Evolutionary conservation across 2,113 vertebrate genomes (phyloP).

Genomic region (Sander vitreus): DNA sequence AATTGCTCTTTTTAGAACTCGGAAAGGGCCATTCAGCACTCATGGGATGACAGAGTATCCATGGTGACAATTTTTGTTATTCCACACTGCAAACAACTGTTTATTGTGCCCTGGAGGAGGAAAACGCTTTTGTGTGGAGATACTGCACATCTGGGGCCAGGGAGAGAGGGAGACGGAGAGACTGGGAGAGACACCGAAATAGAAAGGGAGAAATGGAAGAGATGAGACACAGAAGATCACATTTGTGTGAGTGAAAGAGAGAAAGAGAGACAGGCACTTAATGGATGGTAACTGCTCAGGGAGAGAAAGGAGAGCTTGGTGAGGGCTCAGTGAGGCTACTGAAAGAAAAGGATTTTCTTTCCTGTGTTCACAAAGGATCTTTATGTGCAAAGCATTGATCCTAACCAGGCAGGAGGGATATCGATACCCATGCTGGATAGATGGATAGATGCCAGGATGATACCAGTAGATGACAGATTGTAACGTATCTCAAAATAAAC

Average conservation of each 20-base stretch:
- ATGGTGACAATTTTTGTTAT: conserved; percentile 81
- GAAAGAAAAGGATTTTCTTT: conserved; percentile 21
- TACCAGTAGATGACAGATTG: not conserved
- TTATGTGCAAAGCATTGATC: conserved; percentile 27
- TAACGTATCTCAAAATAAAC: conserved; percentile 4
- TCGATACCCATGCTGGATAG: not conserved
- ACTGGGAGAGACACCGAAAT: conserved; percentile 13
- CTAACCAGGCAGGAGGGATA: conserved; percentile 19
- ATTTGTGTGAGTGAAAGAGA: conserved; percentile 24
- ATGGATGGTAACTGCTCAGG: conserved; percentile 15
- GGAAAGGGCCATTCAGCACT: conserved; percentile 72
- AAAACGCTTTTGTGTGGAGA: conserved; percentile 58
- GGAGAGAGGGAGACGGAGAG: conserved; percentile 33
- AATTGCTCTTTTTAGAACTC: conserved; percentile 84
- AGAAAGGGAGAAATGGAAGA: conserved; percentile 14
- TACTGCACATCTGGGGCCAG: conserved; percentile 64
- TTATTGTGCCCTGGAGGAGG: conserved; percentile 65
- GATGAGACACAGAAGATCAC: not conserved
- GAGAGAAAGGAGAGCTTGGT: conserved; percentile 23
- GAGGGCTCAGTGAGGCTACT: conserved; percentile 2
- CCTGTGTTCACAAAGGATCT: conserved; percentile 37
- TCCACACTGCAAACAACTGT: conserved; percentile 68
- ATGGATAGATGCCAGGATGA: not conserved
- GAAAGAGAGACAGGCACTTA: conserved; percentile 22
- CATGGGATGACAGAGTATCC: conserved; percentile 71